Base-by-base conservation (phyloP, 2,113 vertebrate species). In the Corythornis vintsioides region DNA sequence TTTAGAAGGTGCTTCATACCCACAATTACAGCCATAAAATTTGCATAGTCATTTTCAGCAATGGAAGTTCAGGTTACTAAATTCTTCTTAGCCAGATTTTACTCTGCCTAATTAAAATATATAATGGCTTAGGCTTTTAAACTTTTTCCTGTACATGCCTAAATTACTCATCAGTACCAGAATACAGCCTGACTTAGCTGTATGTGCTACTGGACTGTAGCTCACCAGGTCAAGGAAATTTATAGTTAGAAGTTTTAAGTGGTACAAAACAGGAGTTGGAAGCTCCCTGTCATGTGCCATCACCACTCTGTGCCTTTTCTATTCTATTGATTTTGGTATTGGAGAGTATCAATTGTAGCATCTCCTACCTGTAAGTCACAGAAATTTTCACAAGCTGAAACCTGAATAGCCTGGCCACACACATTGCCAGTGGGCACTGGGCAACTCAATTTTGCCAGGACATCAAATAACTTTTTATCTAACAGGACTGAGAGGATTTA, bases 91-190 rank as follows among this genome's bases (percentile, higher is more conserved):
- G 16, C 3, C 33, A 69, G 45, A 80, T 52, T 88, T 64, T 47
- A 52, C 24, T 56, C 24, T 55, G 11, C 11, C 15, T 88, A 33
- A 88, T 67, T 72, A 75, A 82, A 65, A 66, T 7, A 59, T 4
- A 35, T 9, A 38, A 55, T 77, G 18, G 5, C 4, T 33, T 35
- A 13, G 5, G 4, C 38, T 43, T 10, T 12, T 25, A 19, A 9
- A 38, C 38, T 31, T 18, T 6, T 8, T 4, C 16, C 38, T 19
- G 9, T 29, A 33, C 3, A 4, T 17, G 10, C 9, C 31, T 42
- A 24, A 11, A 12, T 3, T 60, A 16, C 14, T 45, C 1, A 0
- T 57, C 10, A 33, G 8, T 11, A 16, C 28, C 31, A 16, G 31
- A 43, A 3, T 8, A 38, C 25, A 57, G 10, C 19, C 33, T 42